phyloP scores from a whole-genome alignment of 2,888 invertebrate species.

The Leptopilina syphax region DNA sequence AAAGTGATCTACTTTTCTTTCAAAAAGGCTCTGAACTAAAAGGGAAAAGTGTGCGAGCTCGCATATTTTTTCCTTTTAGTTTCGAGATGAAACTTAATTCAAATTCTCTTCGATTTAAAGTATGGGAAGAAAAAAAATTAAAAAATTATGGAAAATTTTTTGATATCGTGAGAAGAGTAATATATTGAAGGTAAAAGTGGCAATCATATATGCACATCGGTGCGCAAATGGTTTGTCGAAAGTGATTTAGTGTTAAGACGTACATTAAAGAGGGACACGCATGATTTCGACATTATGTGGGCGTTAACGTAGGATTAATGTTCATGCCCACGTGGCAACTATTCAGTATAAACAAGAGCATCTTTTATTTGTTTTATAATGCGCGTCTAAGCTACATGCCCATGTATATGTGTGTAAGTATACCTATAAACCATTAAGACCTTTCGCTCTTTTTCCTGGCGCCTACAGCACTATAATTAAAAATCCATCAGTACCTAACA shows the following conservation, averaged over 20 bases:
- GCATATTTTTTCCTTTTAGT: no score
- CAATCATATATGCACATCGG: not conserved
- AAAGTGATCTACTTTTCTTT: not conserved
- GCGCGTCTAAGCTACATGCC: not conserved
- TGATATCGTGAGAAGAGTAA: not conserved
- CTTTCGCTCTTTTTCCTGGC: slow-evolving; percentile 27
- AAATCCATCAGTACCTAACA: slow-evolving; percentile 25
- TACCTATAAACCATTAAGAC: not conserved
- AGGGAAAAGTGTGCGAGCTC: no score
- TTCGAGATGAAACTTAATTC: no score
- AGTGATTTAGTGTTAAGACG: slow-evolving; percentile 31
- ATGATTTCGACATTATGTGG: slow-evolving; percentile 35
- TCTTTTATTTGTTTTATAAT: slow-evolving; percentile 6
- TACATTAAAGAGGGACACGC: slow-evolving; percentile 31
- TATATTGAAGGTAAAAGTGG: not conserved
- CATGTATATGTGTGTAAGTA: not conserved
- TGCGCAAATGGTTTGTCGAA: slow-evolving; percentile 31
- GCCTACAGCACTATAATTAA: slow-evolving; percentile 31
- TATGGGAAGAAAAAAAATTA: no score
- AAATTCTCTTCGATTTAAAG: no score
- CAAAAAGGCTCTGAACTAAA: no score
- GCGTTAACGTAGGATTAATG: slow-evolving; percentile 40
- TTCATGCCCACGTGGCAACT: slow-evolving; percentile 30
- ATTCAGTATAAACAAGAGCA: slow-evolving; percentile 37
- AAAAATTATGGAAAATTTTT: no score